Conservation (phyloP, 2,797 vertebrate species). For the Siniperca scherzeri region DNA sequence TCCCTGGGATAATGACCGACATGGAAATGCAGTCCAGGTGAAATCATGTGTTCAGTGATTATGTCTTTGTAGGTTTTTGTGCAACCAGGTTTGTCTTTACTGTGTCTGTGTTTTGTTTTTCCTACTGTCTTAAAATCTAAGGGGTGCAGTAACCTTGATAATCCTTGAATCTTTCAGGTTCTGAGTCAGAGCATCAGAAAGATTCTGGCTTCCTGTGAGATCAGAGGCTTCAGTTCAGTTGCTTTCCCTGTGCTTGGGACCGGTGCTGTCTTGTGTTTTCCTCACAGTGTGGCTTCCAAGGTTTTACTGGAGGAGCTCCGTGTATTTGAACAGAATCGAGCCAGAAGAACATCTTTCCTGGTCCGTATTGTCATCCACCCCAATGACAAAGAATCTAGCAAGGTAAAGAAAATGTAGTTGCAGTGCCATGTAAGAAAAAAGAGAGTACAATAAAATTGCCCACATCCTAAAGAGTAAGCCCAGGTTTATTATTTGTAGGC, state of each 20-base stretch:
- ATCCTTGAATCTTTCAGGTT: constrained; percentile 54
- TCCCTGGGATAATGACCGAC: constrained; percentile 57
- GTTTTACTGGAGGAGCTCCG: constrained; percentile 70
- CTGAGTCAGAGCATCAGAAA: constrained; percentile 60
- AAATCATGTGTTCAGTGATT: not conserved
- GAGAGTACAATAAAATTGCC: not conserved
- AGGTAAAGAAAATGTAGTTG: constrained; percentile 58
- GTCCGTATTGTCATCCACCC: constrained; percentile 72
- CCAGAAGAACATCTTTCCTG: constrained; percentile 35
- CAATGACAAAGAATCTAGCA: constrained; percentile 64
- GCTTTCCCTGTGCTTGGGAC: constrained; percentile 77
- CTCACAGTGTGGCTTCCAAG: constrained; percentile 46
- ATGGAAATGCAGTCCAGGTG: constrained; percentile 66
- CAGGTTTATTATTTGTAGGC: not conserved
- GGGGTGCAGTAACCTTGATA: not conserved
- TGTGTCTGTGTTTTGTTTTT: not conserved
- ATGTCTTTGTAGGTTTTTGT: not conserved
- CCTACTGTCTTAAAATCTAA: not conserved
- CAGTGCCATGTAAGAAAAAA: not conserved
- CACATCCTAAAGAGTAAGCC: not conserved
- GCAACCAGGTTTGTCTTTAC: not conserved
- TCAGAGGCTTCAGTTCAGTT: constrained; percentile 62
- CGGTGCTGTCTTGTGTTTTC: constrained; percentile 66
- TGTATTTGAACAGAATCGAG: constrained; percentile 42
- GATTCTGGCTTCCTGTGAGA: constrained; percentile 59